Base-by-base conservation (phyloP, 2,113 vertebrate species). In the Eurystomus gularis region DNA sequence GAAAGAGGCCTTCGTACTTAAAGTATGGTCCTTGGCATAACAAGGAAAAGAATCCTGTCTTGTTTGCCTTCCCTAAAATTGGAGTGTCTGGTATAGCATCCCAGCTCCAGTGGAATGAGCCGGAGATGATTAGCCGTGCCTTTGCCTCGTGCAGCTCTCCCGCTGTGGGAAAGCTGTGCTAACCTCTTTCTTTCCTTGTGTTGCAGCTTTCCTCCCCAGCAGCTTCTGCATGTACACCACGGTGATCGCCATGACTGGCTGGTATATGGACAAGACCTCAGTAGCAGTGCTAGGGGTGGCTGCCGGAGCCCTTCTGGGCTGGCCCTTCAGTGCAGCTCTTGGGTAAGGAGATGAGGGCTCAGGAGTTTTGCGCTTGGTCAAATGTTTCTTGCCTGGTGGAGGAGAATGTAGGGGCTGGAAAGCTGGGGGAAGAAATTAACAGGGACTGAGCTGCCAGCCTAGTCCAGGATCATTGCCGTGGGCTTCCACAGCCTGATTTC, bases 151-250 rank as follows among this genome's bases (percentile, higher is more conserved):
- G 68, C 26, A 15, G 33, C 39, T 55, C 24, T 70, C 20, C 15
- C 1, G 1, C 20, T 24, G 37, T 54, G 55, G 26, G 49, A 26
- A 10, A 13, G 35, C 57, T 54, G 35, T 46, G 51, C 65, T 90
- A 5, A 94, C 11, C 25, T 40, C 33, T 69, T 33, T 7, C 1
- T 58, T 78, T 39, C 65, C 55, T 73, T 26, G 46, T 29, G 25
- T 92, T 94, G 17, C 97, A 99, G 99, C 99, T 25, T 99, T 99
- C 94, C 98, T 99, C 25, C 99, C 99, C 17, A 99, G 99, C 85
- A 99, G 98, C 44, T 99, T 99, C 98, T 99, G 99, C 92, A 99
- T 99, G 99, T 99, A 99, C 44, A 99, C 98, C 20, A 99, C 99
- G 0, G 65, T 99, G 96, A 90, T 99, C 46, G 99, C 99, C 71